phyloP scores from a whole-genome alignment of 1,140 invertebrate genomes.

The Leucophenga varia region DNA sequence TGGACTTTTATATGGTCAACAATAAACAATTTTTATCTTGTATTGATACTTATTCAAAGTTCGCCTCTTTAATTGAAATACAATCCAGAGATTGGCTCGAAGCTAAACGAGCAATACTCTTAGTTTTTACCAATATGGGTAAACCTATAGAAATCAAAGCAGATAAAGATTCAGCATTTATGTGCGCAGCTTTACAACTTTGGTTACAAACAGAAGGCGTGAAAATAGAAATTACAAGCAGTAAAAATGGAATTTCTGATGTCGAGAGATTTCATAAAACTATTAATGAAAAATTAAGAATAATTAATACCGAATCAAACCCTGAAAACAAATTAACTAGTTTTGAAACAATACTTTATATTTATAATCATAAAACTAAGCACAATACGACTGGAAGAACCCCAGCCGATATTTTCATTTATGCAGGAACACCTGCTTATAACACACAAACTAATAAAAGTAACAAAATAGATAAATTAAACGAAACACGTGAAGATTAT shows the following conservation, averaged over 20 bases:
- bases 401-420: conserved; percentile 6
- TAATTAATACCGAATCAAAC: conserved; percentile 2
- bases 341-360: conserved; percentile 3
- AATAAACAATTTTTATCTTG: conserved; percentile 1
- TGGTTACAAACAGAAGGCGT: conserved; percentile 1
- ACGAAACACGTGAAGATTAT: too few species aligned
- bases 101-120: conserved; percentile 6
- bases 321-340: not conserved
- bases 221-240: conserved; percentile 3
- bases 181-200: conserved; percentile 1
- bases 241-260: conserved; percentile 8
- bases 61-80: not conserved
- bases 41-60: conserved; percentile 11
- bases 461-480: conserved; percentile 4
- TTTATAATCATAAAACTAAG: too few species aligned
- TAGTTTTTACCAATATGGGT: conserved; percentile 7
- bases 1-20: conserved; percentile 6
- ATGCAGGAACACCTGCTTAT: not conserved
- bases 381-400: not conserved
- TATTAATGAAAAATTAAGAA: conserved; percentile 12
- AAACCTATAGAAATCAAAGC: conserved; percentile 3
- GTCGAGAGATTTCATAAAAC: conserved; percentile 7
- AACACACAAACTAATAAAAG: conserved; percentile 3
- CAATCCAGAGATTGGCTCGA: conserved; percentile 3
- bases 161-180: conserved; percentile 6